Conservation (phyloP, 2,888 invertebrate genomes). For the Glaucopsyche alexis region DNA sequence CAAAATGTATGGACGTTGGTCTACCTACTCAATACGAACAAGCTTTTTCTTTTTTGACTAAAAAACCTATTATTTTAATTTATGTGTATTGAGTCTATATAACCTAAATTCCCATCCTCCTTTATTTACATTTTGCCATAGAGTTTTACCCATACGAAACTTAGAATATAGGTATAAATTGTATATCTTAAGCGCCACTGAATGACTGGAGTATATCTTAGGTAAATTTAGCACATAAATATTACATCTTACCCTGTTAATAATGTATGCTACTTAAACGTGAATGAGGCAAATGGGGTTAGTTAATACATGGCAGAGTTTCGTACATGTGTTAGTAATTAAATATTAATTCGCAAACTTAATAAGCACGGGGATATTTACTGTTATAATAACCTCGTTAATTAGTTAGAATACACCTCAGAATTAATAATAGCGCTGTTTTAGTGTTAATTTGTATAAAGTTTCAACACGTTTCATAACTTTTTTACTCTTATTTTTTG, state of each 20-base stretch:
- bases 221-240: not conserved
- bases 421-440: not conserved
- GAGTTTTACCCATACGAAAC: not conserved
- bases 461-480: not conserved
- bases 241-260: conserved; percentile 10
- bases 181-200: not conserved
- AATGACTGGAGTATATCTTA: conserved; percentile 9
- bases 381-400: not conserved
- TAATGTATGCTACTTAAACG: conserved; percentile 15
- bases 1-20: no score
- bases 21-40: no score
- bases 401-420: conserved; percentile 10
- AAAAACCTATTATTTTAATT: no score
- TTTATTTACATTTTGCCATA: not conserved
- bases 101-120: no score
- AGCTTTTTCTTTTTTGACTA: no score
- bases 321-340: conserved; percentile 17
- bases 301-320: conserved; percentile 17
- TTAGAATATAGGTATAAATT: not conserved
- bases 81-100: no score
- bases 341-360: conserved; percentile 17
- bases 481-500: not conserved
- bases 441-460: not conserved
- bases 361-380: conserved; percentile 6
- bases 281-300: conserved; percentile 17